Conservation (phyloP, 2,113 vertebrate genomes). For the Rattus rattus region DNA sequence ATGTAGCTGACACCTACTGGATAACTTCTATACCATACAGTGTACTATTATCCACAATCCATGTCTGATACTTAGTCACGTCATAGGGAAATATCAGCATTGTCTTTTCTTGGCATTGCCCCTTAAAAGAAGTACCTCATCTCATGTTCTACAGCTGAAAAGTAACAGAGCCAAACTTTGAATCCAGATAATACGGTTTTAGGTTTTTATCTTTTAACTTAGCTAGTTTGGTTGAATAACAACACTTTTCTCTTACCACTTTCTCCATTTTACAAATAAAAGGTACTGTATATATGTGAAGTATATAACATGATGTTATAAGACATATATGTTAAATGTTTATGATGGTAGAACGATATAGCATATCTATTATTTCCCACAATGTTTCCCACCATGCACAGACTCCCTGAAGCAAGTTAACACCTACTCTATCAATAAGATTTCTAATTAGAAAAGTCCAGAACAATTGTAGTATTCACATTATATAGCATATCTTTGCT, state of each 20-base stretch:
- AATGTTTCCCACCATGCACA: neutral
- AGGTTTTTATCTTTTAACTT: conserved; percentile 16
- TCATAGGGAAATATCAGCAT: neutral
- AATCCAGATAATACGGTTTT: neutral
- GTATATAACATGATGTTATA: neutral
- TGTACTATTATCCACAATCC: neutral
- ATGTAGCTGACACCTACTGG: neutral
- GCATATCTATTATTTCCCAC: neutral
- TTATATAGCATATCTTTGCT: neutral
- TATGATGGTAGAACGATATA: neutral
- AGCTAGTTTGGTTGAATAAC: neutral
- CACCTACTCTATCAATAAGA: neutral
- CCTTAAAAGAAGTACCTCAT: neutral
- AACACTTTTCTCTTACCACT: neutral
- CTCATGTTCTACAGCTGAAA: neutral
- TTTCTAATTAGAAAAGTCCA: neutral
- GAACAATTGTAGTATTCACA: neutral
- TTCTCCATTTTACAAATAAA: neutral
- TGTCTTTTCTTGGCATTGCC: neutral
- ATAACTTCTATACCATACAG: neutral
- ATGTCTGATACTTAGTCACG: neutral
- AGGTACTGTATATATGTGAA: neutral
- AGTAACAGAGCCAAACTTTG: neutral
- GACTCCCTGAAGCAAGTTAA: neutral
- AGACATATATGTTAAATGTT: neutral